Base-by-base conservation (phyloP, 2,888 invertebrate genomes). In the Metellina segmentata region DNA sequence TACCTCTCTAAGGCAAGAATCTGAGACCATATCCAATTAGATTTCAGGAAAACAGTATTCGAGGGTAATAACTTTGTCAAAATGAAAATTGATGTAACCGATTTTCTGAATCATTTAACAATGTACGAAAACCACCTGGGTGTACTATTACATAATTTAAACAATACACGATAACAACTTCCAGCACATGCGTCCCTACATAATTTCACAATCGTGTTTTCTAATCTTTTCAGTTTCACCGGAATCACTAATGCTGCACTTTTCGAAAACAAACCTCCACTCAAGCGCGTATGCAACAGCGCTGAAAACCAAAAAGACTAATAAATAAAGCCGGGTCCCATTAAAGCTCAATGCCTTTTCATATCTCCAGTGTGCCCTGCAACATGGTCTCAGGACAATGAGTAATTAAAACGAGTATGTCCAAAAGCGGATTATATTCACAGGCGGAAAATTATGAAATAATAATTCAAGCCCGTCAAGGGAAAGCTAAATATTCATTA, bases 401-500 rank as follows among this genome's bases (percentile, higher is more conserved):
- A 11, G 89, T 89, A 89, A 90, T 90, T 90, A 90, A 90, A 90
- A 79, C 79, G 52, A 77, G 51, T 70, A 20, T 72, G 72, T 72
- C 71, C 71, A 53, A 79, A 82, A 77, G 79, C 78, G 78, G 71
- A 90, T 85, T 53, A 90, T 78, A 90, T 85, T 83, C 79, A n/a
- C n/a, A 70, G 34, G 78, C 71, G 85, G 89, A 88, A 74, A 90
- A 90, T 90, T 85, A 78, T 85, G 89, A 85, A 90, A 85, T 90
- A 90, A 90, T 90, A 90, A 85, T 83, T 85, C 70, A 72, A 72
- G 52, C 79, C 89, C 89, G 20, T 34, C 77, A n/a, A 78, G 89
- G 89, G 79, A 83, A 77, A 52, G 89, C 79, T 90, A 90, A 90
- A 90, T 90, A 90, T 90, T 90, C 89, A 90, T 90, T 90, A 90